Conservation (phyloP, 2,797 vertebrate species). For the Sebastes diploproa region DNA sequence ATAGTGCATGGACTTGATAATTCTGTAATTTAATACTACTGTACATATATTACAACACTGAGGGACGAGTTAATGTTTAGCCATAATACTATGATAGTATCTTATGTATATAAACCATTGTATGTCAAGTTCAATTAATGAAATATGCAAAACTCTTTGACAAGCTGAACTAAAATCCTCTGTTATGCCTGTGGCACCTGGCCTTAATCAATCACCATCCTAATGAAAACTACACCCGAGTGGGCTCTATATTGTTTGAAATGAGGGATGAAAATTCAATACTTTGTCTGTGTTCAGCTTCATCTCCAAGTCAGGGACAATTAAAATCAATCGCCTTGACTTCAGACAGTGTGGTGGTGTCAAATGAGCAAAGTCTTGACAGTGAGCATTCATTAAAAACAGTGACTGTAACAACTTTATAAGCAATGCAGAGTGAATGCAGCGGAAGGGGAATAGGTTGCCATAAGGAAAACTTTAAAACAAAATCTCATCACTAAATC, state of each 20-base stretch:
- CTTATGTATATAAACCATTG: not conserved
- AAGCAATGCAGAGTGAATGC: conserved; percentile 45
- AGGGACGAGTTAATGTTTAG: not conserved
- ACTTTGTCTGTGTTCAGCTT: conserved; percentile 46
- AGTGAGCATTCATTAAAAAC: conserved; percentile 60
- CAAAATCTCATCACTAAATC: not conserved
- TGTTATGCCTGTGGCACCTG: not conserved
- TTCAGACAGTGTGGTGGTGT: conserved; percentile 33
- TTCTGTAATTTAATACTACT: not conserved
- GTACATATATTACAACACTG: not conserved
- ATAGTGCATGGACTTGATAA: not conserved
- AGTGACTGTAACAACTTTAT: conserved; percentile 34
- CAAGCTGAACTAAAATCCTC: conserved; percentile 4
- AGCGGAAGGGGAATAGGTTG: conserved; percentile 16
- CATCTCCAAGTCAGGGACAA: conserved; percentile 56
- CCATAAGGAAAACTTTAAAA: conserved; percentile 10
- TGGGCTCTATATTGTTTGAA: conserved; percentile 24
- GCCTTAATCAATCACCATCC: conserved; percentile 34
- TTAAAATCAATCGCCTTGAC: conserved; percentile 57
- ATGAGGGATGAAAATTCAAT: conserved; percentile 50
- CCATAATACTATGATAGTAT: not conserved
- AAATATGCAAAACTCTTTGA: conserved; percentile 5
- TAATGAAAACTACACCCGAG: conserved; percentile 38
- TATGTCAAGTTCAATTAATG: not conserved
- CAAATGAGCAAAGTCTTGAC: conserved; percentile 46